Conservation (phyloP, 2,797 vertebrate species). For the Acanthopagrus latus region DNA sequence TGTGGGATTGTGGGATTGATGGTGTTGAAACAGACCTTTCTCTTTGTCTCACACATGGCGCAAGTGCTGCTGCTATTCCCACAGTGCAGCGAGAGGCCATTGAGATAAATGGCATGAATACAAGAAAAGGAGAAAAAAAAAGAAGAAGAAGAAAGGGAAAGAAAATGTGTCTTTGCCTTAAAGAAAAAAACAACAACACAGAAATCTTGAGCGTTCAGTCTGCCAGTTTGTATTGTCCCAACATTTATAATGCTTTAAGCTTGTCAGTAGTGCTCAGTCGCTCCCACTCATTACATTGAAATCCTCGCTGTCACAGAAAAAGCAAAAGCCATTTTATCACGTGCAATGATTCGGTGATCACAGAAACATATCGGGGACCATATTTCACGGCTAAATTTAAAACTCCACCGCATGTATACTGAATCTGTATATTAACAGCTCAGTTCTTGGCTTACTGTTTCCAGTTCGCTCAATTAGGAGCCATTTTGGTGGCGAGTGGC, state of each 20-base stretch:
- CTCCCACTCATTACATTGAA: conserved; percentile 78
- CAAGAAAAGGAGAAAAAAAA: conserved; percentile 72
- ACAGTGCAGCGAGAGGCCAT: conserved; percentile 78
- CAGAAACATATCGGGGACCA: conserved; percentile 69
- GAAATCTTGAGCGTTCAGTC: conserved; percentile 68
- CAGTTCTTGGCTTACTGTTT: conserved; percentile 61
- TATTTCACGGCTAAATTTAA: conserved; percentile 69
- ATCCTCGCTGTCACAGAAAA: conserved; percentile 61
- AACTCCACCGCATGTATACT: conserved; percentile 58
- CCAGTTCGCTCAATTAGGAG: conserved; percentile 74
- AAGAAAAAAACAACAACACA: conserved; percentile 44
- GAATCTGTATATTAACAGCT: conserved; percentile 65
- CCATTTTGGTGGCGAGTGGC: conserved; percentile 68
- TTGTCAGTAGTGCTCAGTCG: conserved; percentile 74
- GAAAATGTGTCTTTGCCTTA: conserved; percentile 66
- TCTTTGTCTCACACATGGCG: conserved; percentile 85
- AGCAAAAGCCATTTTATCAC: conserved; percentile 44
- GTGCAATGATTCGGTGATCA: conserved; percentile 69
- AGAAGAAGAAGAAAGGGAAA: conserved; percentile 58
- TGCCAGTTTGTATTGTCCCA: conserved; percentile 78
- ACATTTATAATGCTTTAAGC: conserved; percentile 79
- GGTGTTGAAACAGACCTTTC: conserved; percentile 85
- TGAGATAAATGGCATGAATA: conserved; percentile 80
- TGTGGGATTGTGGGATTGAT: conserved; percentile 84
- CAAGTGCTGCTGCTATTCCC: conserved; percentile 81